These are phyloP conservation scores for Leucozona laternaria DNA, from an alignment of 2,888 invertebrate genomes.

Conservation along the genomic window DNA sequence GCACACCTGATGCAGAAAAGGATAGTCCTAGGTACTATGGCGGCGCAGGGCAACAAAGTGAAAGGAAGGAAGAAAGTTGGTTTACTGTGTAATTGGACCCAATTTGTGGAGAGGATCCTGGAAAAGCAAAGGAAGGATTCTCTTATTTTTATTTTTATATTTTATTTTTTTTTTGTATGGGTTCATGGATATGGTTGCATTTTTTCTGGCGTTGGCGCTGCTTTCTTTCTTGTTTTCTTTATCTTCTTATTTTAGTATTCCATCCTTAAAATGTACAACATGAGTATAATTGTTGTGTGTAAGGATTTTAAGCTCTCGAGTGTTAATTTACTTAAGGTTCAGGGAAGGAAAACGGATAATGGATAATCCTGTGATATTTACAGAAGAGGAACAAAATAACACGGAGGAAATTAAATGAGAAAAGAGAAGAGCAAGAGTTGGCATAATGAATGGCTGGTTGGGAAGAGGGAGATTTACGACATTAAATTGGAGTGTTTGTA, in stretches of 20 bases:
- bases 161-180: not conserved
- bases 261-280: conserved; percentile 35
- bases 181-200: not conserved
- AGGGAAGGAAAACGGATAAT: conserved; percentile 45
- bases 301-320: conserved; percentile 60
- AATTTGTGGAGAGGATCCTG: conserved; percentile 57
- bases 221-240: not conserved
- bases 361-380: conserved; percentile 53
- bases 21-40: not conserved
- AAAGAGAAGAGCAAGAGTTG: not conserved
- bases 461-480: conserved; percentile 37
- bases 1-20: conserved; percentile 18
- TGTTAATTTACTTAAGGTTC: conserved; percentile 69
- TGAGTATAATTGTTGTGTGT: conserved; percentile 67
- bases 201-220: not conserved
- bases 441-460: conserved; percentile 13
- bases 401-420: conserved; percentile 40
- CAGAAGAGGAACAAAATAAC: conserved; percentile 18
- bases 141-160: not conserved
- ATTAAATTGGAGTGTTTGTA: conserved; percentile 59
- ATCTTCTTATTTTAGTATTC: conserved; percentile 18
- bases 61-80: conserved; percentile 50
- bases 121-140: conserved; percentile 31
- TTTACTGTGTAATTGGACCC: conserved; percentile 71
- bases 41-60: not conserved